phyloP scores from a whole-genome alignment of 2,797 vertebrate species.

The Tarsius wallacei region DNA sequence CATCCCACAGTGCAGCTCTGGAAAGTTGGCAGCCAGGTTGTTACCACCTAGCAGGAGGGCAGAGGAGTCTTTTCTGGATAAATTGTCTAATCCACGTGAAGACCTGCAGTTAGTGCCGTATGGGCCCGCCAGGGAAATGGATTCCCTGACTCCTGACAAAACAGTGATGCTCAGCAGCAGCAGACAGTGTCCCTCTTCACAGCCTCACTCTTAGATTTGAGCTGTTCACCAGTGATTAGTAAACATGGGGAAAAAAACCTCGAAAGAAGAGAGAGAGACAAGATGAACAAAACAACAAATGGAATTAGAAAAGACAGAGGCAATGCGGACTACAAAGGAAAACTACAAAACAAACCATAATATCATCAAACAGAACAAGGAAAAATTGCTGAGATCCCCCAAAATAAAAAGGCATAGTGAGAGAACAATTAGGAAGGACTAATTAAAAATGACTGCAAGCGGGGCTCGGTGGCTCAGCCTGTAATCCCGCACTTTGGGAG shows the following conservation, averaged over 20 bases:
- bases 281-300: constrained; percentile 42
- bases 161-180: not conserved
- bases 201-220: not conserved
- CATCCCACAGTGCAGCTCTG: not conserved
- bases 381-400: not conserved
- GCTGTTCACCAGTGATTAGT: not conserved
- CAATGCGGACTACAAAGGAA: not conserved
- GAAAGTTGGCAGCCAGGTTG: not conserved
- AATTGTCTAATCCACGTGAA: not conserved
- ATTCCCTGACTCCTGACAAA: not conserved
- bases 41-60: not conserved
- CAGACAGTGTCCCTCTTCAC: not conserved
- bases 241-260: not conserved
- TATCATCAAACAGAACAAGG: not conserved
- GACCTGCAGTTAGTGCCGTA: too few species aligned
- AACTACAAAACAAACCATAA: not conserved
- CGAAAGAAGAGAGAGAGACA: not conserved
- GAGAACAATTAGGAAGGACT: not conserved
- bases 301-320: not conserved
- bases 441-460: not conserved
- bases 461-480: too few species aligned
- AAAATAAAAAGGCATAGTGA: not conserved
- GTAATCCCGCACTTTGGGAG: too few species aligned
- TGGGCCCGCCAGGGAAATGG: not conserved
- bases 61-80: not conserved